Evolutionary conservation across 2,888 invertebrate species (phyloP).

Genomic region (Melitaea athalia): DNA sequence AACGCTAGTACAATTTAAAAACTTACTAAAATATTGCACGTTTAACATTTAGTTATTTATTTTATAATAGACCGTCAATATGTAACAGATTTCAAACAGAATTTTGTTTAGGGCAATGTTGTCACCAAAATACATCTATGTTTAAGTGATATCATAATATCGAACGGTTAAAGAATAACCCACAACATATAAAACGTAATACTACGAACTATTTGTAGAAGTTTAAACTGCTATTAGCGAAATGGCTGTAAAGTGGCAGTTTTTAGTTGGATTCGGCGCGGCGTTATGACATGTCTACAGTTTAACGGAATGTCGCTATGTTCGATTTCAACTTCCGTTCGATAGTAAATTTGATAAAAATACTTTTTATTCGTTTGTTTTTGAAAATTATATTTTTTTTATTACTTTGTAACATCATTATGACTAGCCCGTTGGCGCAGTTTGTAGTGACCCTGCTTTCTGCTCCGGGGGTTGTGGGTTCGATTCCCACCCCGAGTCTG

Average conservation of each 20-base stretch:
- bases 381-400: background rate
- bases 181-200: conserved; percentile 47
- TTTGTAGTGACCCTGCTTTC: no score
- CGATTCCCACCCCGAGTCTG: no score
- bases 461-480: no score
- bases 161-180: conserved; percentile 33
- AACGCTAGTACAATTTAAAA: no score
- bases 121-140: background rate
- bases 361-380: background rate
- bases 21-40: no score
- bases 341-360: background rate
- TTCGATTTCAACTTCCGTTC: conserved; percentile 23
- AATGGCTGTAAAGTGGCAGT: conserved; percentile 47
- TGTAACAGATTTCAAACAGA: background rate
- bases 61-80: no score
- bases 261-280: conserved; percentile 46
- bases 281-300: conserved; percentile 35
- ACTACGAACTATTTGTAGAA: conserved; percentile 53
- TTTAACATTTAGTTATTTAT: no score
- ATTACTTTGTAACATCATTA: background rate
- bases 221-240: conserved; percentile 51
- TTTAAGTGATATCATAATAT: conserved; percentile 19
- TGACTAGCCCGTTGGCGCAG: no score
- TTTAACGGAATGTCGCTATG: conserved; percentile 26
- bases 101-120: background rate